phyloP scores from a whole-genome alignment of 1,140 invertebrate species.

The Thalassaphorura encarpata region DNA sequence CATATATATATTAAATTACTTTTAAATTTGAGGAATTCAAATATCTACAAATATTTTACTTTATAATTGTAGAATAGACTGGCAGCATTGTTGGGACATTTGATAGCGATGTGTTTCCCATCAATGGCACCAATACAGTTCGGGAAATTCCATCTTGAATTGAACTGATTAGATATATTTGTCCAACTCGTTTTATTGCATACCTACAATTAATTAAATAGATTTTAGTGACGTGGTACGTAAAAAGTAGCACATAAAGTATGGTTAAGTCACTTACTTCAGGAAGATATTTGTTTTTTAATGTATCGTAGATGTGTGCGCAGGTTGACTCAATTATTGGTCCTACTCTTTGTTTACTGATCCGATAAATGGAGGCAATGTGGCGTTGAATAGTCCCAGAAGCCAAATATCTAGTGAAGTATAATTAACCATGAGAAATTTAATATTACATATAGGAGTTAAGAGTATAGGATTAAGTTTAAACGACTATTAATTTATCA shows the following conservation, averaged over 20 bases:
- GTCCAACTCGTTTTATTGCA: slow-evolving; percentile 25
- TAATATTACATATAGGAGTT: not conserved
- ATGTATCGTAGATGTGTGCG: not conserved
- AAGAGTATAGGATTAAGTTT: not conserved
- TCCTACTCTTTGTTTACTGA: slow-evolving; percentile 3
- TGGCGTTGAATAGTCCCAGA: slow-evolving; percentile 14
- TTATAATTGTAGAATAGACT: slow-evolving; percentile 42
- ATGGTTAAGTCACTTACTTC: slow-evolving; percentile 12
- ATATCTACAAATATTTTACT: slow-evolving; percentile 22
- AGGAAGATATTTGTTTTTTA: slow-evolving; percentile 14
- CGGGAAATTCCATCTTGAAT: slow-evolving; percentile 35
- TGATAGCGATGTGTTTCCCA: slow-evolving; percentile 36
- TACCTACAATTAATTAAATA: not conserved
- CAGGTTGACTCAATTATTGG: slow-evolving; percentile 5
- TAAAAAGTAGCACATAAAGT: not conserved
- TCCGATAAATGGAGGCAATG: slow-evolving; percentile 4
- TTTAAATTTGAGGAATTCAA: slow-evolving; percentile 1
- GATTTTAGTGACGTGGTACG: slow-evolving; percentile 17
- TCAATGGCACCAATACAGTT: slow-evolving; percentile 35
- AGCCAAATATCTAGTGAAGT: slow-evolving; percentile 7
- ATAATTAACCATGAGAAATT: not conserved
- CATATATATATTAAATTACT: no score
- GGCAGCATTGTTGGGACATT: slow-evolving; percentile 32
- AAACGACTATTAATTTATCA: not conserved
- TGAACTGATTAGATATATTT: slow-evolving; percentile 33